These are phyloP conservation scores for Enhydra lutris DNA, from an alignment of 2,113 vertebrate genomes.

Conservation along the genomic window DNA sequence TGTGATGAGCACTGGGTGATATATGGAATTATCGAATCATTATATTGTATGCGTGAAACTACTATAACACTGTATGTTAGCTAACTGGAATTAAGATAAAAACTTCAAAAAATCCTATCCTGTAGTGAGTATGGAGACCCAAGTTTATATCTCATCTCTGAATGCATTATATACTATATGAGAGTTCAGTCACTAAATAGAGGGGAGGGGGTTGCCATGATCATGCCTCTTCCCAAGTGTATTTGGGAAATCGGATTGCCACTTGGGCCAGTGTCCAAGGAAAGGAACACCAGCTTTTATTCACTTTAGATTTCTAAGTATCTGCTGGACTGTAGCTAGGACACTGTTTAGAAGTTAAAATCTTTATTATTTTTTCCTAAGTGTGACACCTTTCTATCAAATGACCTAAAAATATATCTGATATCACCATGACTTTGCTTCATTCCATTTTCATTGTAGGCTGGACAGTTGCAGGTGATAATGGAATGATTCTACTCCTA, in stretches of 20 bases:
- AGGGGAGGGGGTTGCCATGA: not conserved
- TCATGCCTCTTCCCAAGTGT: constrained; percentile 52
- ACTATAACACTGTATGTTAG: not conserved
- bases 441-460: not conserved
- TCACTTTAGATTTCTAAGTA: constrained; percentile 59
- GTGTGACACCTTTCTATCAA: not conserved
- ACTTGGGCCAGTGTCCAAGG: constrained; percentile 63
- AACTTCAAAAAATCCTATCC: constrained; percentile 41
- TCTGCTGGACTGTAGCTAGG: not conserved
- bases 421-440: not conserved
- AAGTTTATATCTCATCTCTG: constrained; percentile 68
- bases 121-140: constrained; percentile 68
- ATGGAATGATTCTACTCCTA: not conserved
- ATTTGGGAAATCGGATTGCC: constrained; percentile 64
- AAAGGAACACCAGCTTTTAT: constrained; percentile 69
- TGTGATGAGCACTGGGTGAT: not conserved
- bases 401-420: not conserved
- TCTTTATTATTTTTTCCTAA: not conserved
- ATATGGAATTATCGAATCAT: not conserved
- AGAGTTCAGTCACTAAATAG: constrained; percentile 42
- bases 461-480: not conserved
- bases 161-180: constrained; percentile 56
- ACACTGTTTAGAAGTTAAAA: not conserved
- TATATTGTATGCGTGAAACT: not conserved
- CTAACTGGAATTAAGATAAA: not conserved